Evolutionary conservation across 2,113 vertebrate species (phyloP), one percentile per base, ranked within the genome.

Genomic region (Paracanthobrama guichenoti): DNA sequence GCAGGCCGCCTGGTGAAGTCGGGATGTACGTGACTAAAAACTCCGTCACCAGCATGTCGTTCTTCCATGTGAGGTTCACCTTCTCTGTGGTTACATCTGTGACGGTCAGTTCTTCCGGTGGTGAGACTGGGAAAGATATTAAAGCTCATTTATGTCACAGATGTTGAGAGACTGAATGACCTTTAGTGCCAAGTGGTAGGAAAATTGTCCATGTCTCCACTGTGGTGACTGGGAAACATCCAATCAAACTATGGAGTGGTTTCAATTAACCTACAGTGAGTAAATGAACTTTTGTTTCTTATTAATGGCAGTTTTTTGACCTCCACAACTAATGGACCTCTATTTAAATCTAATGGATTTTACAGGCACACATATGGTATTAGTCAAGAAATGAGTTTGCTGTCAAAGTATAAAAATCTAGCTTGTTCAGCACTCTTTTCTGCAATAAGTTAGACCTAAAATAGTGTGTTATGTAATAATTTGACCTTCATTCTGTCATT

Each of bases 21-120:
- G 98, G 98, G 0, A 93, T 93, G 0, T 97, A 98, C 8, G 95
- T 92, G 44, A 99, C 64, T 0, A 97, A 95, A 89, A 97, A 99
- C 83, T 96, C 93, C 0, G 94, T 97, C 89, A 99, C 98, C 1
- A 94, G 81, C 88, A 97, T 97, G 90, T 98, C 96, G 0, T 98
- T 98, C 73, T 90, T 90, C 98, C 98, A 99, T 69, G 95, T 93
- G 88, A 99, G 90, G 84, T 97, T 96, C 67, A 99, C 94, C 0
- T 96, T 96, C 83, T 97, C 93, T 6, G 95, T 90, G 0, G 95
- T 96, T 88, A 99, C 91, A 3, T 97, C 94, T 0, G 92, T 94
- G 79, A 98, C 94, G 0, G 83, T 92, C 39, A 99, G 94, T 86
- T 98, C 94, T 50, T 94, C 96, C 26, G 98, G 95, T 91, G 97